phyloP scores from a whole-genome alignment of 2,888 invertebrate genomes.

The Macrophya alboannulata region DNA sequence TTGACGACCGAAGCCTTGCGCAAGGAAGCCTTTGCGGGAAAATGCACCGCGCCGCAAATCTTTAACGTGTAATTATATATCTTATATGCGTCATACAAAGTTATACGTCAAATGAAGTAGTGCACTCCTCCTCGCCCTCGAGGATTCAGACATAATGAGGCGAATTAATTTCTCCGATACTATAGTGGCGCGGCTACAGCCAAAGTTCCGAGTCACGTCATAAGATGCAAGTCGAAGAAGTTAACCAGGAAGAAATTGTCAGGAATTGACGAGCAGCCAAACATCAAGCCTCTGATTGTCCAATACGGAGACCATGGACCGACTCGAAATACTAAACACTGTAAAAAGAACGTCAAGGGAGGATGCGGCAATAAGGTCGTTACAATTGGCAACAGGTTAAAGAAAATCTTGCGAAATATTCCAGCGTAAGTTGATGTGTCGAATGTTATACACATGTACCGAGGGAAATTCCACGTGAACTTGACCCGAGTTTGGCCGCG shows the following conservation, averaged over 20 bases:
- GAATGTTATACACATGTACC: not conserved
- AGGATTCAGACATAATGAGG: not conserved
- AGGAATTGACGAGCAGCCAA: not conserved
- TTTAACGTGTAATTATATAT: constrained; percentile 35
- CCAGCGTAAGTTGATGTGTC: constrained; percentile 14
- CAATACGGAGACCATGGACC: constrained; percentile 12
- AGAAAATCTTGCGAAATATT: constrained; percentile 34
- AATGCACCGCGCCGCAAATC: not conserved
- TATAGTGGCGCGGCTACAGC: not conserved
- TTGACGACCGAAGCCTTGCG: constrained; percentile 30
- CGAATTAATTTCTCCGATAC: constrained; percentile 6
- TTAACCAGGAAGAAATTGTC: not conserved
- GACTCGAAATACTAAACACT: not conserved
- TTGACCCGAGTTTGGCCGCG: too few species aligned
- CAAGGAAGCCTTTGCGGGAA: constrained; percentile 38
- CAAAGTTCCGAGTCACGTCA: constrained; percentile 30
- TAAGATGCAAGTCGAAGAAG: constrained; percentile 37
- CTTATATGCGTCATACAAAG: not conserved
- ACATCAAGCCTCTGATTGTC: not conserved
- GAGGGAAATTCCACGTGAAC: too few species aligned
- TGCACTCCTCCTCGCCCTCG: not conserved
- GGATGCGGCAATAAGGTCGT: constrained; percentile 3
- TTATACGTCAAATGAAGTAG: not conserved
- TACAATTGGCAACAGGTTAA: constrained; percentile 32
- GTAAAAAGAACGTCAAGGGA: not conserved